Conservation (phyloP, 2,797 vertebrate species). For the Agapornis canus region DNA sequence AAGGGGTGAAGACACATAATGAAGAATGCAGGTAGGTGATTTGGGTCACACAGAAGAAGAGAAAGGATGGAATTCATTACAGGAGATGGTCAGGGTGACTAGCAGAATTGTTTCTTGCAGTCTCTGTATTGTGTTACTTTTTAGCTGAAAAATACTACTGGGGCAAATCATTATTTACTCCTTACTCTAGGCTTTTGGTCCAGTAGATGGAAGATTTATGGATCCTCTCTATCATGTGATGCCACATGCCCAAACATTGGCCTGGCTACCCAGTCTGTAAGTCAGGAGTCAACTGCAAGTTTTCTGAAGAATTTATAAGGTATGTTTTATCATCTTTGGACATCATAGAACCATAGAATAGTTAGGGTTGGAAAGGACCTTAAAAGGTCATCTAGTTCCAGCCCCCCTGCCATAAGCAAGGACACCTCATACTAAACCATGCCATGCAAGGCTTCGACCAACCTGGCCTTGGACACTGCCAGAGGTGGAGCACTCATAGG, state of each 20-base stretch:
- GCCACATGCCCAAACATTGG: not conserved
- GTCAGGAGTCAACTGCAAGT: not conserved
- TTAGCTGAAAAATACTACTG: not conserved
- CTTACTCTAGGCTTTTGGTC: not conserved
- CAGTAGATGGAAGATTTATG: not conserved
- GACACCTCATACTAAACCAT: no score
- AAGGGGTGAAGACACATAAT: not conserved
- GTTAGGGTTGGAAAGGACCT: no score
- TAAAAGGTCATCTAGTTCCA: no score
- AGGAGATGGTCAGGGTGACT: not conserved
- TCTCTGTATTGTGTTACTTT: not conserved
- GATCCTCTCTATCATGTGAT: not conserved
- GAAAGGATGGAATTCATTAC: rapidly evolving
- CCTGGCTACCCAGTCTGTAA: not conserved
- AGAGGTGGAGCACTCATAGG: not conserved
- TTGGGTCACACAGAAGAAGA: not conserved
- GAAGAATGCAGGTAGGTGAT: not conserved
- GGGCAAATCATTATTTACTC: not conserved
- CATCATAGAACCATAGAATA: no score
- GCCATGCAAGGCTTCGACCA: no score
- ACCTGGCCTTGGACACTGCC: no score
- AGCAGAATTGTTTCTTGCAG: not conserved
- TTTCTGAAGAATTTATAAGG: not conserved
- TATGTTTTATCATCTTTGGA: not conserved
- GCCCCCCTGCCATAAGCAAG: no score